phyloP scores from a whole-genome alignment of 2,113 vertebrate genomes.

The Mesoclemmys tuberculata region DNA sequence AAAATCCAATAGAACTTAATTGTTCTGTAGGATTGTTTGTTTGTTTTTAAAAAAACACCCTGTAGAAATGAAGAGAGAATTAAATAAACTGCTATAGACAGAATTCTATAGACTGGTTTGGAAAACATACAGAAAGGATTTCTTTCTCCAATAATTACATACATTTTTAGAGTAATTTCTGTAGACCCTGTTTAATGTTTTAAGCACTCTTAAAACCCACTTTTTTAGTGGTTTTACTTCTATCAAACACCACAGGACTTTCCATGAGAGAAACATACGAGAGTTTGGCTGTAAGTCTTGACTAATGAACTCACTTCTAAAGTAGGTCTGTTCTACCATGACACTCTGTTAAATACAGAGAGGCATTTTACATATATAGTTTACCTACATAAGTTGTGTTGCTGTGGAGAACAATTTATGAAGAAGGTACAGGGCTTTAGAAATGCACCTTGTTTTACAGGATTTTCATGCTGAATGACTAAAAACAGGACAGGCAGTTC shows the following conservation, averaged over 20 bases:
- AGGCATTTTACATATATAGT: background rate
- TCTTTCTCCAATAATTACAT: background rate
- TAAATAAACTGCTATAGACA: rapidly evolving
- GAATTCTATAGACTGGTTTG: background rate
- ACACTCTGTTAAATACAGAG: background rate
- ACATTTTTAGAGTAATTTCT: rapidly evolving
- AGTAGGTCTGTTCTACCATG: background rate
- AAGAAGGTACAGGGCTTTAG: background rate
- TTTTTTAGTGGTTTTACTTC: background rate
- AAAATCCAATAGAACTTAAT: background rate
- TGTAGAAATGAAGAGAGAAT: background rate
- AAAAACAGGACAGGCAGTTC: constrained; percentile 46
- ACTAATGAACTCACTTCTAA: background rate
- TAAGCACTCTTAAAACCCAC: background rate
- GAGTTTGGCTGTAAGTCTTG: background rate
- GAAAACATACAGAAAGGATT: background rate
- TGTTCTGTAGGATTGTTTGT: background rate
- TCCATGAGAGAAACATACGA: background rate
- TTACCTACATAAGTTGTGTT: background rate
- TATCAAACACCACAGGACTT: background rate
- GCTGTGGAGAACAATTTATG: background rate
- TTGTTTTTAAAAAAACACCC: background rate
- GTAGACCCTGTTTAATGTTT: background rate
- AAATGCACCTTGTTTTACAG: constrained; percentile 1
- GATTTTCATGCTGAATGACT: background rate